Conservation (phyloP, 2,113 vertebrate genomes). For the Calonectris borealis region DNA sequence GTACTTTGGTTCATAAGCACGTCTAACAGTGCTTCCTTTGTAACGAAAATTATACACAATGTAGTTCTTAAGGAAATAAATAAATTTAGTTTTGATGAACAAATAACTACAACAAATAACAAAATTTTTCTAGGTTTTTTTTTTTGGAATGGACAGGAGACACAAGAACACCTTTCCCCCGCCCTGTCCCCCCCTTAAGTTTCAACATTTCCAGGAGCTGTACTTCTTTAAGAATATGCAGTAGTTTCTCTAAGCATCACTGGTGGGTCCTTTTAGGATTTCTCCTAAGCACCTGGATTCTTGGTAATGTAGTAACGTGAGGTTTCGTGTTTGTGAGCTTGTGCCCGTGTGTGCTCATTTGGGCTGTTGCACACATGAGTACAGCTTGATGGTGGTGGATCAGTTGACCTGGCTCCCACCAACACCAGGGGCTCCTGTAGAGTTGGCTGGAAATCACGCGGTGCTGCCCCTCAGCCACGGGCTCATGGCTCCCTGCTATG, state of each 20-base stretch:
- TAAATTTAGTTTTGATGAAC: not conserved
- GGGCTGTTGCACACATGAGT: accelerated
- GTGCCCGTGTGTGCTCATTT: accelerated
- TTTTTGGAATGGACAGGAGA: not conserved
- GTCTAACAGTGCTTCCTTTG: not conserved
- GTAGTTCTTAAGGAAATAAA: not conserved
- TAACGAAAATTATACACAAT: not conserved
- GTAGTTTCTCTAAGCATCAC: not conserved
- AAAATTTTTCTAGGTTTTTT: not conserved
- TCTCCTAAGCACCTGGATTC: not conserved
- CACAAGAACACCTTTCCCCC: accelerated
- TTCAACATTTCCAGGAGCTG: not conserved
- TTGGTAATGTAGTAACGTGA: accelerated
- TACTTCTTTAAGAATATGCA: not conserved
- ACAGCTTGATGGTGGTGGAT: accelerated
- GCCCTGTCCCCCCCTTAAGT: not conserved
- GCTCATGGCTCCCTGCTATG: not conserved
- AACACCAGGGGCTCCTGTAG: accelerated
- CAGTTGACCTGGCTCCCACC: not conserved
- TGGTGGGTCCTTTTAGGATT: not conserved
- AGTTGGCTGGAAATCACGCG: accelerated
- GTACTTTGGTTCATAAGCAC: not conserved
- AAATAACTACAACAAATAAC: not conserved
- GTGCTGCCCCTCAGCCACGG: accelerated
- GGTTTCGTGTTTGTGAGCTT: not conserved